A percentile compares a stretch with the other conserved stretches of the same genome.
Conservation (phyloP, 2,113 vertebrate species). For the Psittacara wagleri region DNA sequence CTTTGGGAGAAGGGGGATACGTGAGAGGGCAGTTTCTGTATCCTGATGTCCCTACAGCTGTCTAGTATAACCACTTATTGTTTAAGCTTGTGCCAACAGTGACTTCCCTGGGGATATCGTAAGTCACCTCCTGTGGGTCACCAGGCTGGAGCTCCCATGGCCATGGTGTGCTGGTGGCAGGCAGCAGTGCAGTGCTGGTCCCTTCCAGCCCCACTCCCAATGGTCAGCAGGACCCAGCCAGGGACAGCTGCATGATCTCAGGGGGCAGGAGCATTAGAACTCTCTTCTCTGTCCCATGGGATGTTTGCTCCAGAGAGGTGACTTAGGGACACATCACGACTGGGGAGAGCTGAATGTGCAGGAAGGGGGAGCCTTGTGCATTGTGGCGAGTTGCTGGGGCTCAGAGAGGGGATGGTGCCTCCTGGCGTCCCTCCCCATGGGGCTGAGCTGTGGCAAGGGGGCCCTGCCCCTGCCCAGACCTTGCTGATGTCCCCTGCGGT, state of each 20-base stretch:
- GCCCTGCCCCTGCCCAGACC: not conserved
- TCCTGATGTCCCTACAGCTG: not conserved
- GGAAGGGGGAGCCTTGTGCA: not conserved
- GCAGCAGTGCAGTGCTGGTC: not conserved
- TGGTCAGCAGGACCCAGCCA: not conserved
- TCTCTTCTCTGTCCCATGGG: fast-evolving
- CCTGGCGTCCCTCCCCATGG: not conserved
- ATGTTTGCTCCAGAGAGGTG: not conserved
- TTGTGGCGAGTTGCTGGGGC: not conserved
- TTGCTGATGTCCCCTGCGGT: not conserved
- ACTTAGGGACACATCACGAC: fast-evolving
- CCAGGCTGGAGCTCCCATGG: not conserved
- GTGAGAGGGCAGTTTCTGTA: not conserved
- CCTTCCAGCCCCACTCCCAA: not conserved
- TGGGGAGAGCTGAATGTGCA: fast-evolving
- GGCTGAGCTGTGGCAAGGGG: not conserved
- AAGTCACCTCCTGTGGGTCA: not conserved
- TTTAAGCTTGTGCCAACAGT: no score
- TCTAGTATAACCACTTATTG: no score
- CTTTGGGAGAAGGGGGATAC: not conserved
- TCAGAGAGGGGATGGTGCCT: not conserved
- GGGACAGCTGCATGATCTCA: fast-evolving
- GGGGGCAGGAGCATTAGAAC: not conserved
- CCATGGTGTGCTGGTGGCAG: not conserved
- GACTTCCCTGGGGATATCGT: not conserved